These are phyloP conservation scores for Acropternis orthonyx DNA, from an alignment of 2,797 vertebrate species.

Conservation along the genomic window DNA sequence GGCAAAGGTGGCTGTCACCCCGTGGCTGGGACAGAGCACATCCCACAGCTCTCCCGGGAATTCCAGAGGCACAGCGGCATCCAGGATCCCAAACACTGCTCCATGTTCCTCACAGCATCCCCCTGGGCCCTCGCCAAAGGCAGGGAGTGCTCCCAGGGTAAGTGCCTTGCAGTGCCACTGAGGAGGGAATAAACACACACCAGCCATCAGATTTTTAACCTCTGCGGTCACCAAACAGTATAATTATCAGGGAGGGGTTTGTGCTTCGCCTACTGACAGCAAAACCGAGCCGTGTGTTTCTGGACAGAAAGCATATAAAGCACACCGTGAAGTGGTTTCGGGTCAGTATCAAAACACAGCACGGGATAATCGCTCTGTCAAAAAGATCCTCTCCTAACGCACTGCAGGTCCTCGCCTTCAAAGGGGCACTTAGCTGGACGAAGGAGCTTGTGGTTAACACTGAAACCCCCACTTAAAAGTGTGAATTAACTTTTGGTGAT, in stretches of 20 bases:
- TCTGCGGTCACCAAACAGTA: background rate
- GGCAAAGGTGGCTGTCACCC: background rate
- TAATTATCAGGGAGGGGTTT: background rate
- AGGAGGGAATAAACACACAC: background rate
- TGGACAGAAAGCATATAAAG: background rate
- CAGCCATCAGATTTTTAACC: background rate
- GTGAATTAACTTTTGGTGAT: background rate
- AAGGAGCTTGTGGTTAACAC: background rate
- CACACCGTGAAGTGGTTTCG: background rate
- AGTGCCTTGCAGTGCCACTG: slow-evolving; percentile 24
- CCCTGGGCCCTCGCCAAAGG: background rate
- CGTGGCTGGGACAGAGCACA: background rate
- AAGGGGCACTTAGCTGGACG: background rate
- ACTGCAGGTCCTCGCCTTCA: background rate
- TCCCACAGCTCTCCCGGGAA: background rate
- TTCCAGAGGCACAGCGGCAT: background rate
- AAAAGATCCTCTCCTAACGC: background rate
- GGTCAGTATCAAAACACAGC: background rate
- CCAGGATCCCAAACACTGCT: background rate
- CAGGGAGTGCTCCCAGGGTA: background rate
- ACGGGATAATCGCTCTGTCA: fast-evolving
- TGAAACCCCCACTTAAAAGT: background rate
- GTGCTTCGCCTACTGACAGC: background rate
- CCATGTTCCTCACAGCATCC: background rate
- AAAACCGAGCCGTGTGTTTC: fast-evolving